phyloP scores from a whole-genome alignment of 2,888 invertebrate species.

The Gymnocheta viridis region DNA sequence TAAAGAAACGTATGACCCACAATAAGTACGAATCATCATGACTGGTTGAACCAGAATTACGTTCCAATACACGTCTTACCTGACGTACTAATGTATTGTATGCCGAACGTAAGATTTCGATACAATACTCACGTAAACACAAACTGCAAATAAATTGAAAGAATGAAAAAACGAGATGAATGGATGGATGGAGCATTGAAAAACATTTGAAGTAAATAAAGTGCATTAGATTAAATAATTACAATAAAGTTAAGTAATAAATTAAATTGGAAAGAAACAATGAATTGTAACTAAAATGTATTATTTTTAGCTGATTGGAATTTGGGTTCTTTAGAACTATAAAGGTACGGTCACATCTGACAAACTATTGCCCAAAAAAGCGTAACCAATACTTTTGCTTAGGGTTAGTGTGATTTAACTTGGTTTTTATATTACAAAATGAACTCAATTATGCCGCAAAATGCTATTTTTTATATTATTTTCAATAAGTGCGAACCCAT shows the following conservation, averaged over 20 bases:
- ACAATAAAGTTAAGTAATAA: constrained; percentile 41
- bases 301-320: constrained; percentile 9
- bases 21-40: constrained; percentile 97
- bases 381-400: too few species aligned
- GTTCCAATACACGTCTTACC: constrained; percentile 89
- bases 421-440: too few species aligned
- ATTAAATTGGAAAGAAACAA: constrained; percentile 29
- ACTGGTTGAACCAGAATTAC: constrained; percentile 86
- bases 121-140: constrained; percentile 96
- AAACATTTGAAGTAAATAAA: constrained; percentile 44
- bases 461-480: too few species aligned
- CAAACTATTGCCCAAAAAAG: too few species aligned
- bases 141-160: constrained; percentile 85
- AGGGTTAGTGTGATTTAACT: too few species aligned
- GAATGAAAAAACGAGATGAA: constrained; percentile 76
- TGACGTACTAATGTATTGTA: constrained; percentile 96
- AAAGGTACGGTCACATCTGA: too few species aligned
- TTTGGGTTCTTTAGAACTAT: neutral
- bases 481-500: too few species aligned
- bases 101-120: constrained; percentile 94
- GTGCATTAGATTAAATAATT: constrained; percentile 31
- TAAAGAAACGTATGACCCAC: constrained; percentile 97
- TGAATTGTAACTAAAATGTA: neutral
- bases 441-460: too few species aligned
- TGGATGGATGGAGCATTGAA: neutral